Evolutionary conservation across 2,113 vertebrate genomes (phyloP).

Genomic region (Myodes glareolus): DNA sequence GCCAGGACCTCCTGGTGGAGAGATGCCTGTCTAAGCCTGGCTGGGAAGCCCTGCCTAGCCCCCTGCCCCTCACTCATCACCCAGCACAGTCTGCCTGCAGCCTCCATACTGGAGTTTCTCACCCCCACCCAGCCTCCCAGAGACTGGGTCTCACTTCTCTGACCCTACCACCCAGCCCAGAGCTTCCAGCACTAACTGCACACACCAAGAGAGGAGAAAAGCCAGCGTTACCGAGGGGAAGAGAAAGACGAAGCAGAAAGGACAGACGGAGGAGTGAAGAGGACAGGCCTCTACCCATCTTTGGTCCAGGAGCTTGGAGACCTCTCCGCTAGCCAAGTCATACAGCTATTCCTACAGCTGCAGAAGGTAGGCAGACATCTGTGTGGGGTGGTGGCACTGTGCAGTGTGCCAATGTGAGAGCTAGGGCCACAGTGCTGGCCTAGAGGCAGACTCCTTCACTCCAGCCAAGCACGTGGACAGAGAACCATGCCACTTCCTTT

Average conservation of each 20-base stretch:
- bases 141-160: background rate
- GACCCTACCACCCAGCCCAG: background rate
- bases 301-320: background rate
- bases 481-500: background rate
- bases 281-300: background rate
- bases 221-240: too few relatives aligned
- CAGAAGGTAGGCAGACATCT: background rate
- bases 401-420: fast-evolving
- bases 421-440: background rate
- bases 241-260: background rate
- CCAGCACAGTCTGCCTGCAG: too few relatives aligned
- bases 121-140: background rate
- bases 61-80: background rate
- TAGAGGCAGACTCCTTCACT: background rate
- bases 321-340: background rate
- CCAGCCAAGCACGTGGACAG: background rate
- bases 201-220: background rate
- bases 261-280: background rate
- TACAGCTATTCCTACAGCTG: background rate
- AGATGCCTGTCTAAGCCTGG: background rate
- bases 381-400: background rate
- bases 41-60: background rate
- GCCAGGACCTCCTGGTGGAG: background rate
- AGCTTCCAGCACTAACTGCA: background rate
- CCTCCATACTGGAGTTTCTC: too few relatives aligned